These are phyloP conservation scores for Coptodon rendalli DNA, from an alignment of 2,113 vertebrate genomes.

Conservation along the genomic window DNA sequence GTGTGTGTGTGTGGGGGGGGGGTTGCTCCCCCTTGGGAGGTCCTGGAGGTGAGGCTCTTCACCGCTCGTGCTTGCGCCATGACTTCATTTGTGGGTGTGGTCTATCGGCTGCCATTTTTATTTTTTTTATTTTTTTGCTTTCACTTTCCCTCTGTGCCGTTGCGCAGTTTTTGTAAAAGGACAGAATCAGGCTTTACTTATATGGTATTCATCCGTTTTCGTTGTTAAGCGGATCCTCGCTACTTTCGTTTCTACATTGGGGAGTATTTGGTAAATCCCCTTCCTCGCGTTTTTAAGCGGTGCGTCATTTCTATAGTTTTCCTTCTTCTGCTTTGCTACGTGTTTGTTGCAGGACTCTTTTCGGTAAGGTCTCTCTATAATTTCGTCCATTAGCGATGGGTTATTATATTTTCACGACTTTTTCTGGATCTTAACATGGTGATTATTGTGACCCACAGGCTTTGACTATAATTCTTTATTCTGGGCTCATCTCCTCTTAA, in stretches of 20 bases:
- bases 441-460: not conserved
- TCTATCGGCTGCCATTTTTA: too few relatives aligned
- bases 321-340: not conserved
- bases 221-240: not conserved
- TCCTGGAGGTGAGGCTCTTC: too few relatives aligned
- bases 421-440: not conserved
- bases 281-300: fast-evolving
- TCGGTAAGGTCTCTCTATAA: not conserved
- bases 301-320: not conserved
- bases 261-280: not conserved
- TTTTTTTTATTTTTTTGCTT: not conserved
- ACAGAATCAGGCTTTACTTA: not conserved
- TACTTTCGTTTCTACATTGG: not conserved
- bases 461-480: not conserved
- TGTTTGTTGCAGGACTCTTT: fast-evolving
- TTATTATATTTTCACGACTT: not conserved
- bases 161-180: not conserved
- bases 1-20: too few relatives aligned
- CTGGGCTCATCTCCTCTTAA: not conserved
- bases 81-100: not conserved
- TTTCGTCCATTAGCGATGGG: not conserved
- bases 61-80: not conserved
- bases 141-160: not conserved
- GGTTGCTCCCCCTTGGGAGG: too few relatives aligned
- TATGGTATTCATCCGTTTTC: not conserved